A percentile compares a stretch with the other conserved stretches of the same genome.
Conservation (phyloP, 2,888 invertebrate species). For the Netelia virgata region DNA sequence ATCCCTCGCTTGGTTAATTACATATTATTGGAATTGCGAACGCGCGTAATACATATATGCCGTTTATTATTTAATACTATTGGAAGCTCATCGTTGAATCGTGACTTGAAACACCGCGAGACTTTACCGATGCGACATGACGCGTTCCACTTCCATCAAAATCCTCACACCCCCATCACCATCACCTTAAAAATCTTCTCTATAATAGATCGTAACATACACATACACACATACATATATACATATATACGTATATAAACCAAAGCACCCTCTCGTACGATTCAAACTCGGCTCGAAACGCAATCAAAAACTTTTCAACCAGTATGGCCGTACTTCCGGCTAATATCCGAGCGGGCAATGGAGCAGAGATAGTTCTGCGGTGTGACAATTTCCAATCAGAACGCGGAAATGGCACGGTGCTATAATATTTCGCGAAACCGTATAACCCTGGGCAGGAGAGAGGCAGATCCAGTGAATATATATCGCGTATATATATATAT, state of each 20-base stretch:
- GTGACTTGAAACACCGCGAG: slow-evolving; percentile 2
- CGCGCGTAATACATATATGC: neutral
- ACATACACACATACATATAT: too few relatives aligned
- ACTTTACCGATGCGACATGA: neutral
- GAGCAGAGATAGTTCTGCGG: slow-evolving; percentile 80
- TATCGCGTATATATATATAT: neutral
- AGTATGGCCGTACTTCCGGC: slow-evolving; percentile 76
- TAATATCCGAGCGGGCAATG: slow-evolving; percentile 81
- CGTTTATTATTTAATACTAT: slow-evolving; percentile 40
- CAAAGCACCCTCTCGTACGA: slow-evolving; percentile 4
- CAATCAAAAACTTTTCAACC: slow-evolving; percentile 80
- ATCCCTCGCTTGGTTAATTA: slow-evolving; percentile 30
- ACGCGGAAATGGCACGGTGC: slow-evolving; percentile 79
- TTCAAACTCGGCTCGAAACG: slow-evolving; percentile 70
- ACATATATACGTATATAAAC: neutral
- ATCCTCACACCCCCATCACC: neutral
- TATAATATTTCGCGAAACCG: slow-evolving; percentile 79
- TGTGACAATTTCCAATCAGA: slow-evolving; percentile 83
- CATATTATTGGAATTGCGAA: slow-evolving; percentile 52
- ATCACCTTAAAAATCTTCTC: neutral
- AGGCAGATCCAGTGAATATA: neutral
- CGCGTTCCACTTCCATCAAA: slow-evolving; percentile 10
- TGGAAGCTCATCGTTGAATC: neutral
- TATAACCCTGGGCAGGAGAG: neutral
- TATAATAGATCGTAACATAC: neutral